A percentile compares a stretch with the other conserved stretches of the same genome.
These are phyloP conservation scores for Serinus canaria DNA, from an alignment of 2,113 vertebrate species.

Conservation along the genomic window DNA sequence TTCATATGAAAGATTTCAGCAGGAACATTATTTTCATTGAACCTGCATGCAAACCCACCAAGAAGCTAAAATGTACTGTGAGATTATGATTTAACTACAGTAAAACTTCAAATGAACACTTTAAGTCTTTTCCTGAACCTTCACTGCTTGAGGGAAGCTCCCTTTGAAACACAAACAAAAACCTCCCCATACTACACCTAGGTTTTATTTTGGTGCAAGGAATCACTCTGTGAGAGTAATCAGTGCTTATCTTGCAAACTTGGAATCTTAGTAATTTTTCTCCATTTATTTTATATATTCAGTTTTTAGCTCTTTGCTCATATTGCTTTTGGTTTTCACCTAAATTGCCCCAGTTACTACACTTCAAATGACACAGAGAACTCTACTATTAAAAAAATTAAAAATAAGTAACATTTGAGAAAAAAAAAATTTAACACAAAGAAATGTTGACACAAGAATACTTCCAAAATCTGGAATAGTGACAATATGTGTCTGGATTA, in stretches of 20 bases:
- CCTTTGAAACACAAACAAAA: neutral
- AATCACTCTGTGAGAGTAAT: neutral
- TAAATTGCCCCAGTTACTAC: neutral
- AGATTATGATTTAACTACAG: neutral
- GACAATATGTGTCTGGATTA: neutral
- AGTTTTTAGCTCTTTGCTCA: neutral
- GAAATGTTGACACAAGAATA: neutral
- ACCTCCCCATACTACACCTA: neutral
- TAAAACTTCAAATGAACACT: neutral
- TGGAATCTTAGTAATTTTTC: neutral
- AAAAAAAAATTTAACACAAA: neutral
- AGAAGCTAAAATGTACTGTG: fast-evolving
- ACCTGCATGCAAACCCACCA: neutral
- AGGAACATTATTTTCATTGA: neutral
- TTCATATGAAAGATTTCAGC: neutral
- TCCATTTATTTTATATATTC: neutral
- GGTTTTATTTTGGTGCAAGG: neutral
- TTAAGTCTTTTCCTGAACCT: neutral
- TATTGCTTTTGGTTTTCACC: neutral
- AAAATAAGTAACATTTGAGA: neutral
- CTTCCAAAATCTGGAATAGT: neutral
- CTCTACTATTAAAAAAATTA: neutral
- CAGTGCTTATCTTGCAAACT: neutral
- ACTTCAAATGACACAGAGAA: neutral
- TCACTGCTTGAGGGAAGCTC: neutral